phyloP scores from a whole-genome alignment of 1,140 invertebrate genomes.

The Ips typographus region DNA sequence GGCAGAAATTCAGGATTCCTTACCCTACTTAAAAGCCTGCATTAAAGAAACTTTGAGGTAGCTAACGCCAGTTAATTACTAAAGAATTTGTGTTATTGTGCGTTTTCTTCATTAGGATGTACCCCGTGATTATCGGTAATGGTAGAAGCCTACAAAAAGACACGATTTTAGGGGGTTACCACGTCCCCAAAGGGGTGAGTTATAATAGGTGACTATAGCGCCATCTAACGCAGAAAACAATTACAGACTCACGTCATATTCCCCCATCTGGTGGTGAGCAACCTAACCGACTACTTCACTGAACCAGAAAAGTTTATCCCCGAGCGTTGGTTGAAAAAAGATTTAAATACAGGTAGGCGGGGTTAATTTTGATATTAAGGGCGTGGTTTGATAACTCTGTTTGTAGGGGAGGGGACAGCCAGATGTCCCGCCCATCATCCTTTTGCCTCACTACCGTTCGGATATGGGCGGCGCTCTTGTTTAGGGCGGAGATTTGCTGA shows the following conservation, averaged over 20 bases:
- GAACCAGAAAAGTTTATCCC: slow-evolving; percentile 68
- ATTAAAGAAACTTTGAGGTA: slow-evolving; percentile 88
- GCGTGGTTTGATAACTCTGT: too few relatives aligned
- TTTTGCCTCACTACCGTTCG: slow-evolving; percentile 79
- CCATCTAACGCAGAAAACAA: background rate
- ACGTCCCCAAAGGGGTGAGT: slow-evolving; percentile 84
- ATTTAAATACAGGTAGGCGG: background rate
- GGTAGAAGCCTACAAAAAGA: slow-evolving; percentile 78
- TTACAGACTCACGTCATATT: slow-evolving; percentile 78
- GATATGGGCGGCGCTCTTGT: slow-evolving; percentile 80
- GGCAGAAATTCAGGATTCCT: slow-evolving; percentile 64
- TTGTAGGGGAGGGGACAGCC: background rate
- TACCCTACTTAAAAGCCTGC: slow-evolving; percentile 82
- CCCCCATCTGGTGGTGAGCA: slow-evolving; percentile 78
- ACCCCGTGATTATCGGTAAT: slow-evolving; percentile 86
- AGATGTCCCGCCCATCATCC: slow-evolving; percentile 56
- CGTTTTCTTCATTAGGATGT: slow-evolving; percentile 62
- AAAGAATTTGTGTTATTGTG: background rate
- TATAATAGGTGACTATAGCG: background rate
- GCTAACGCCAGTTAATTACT: background rate
- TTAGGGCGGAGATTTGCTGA: slow-evolving; percentile 80
- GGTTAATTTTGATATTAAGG: too few relatives aligned
- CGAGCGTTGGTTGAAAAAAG: slow-evolving; percentile 71
- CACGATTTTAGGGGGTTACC: slow-evolving; percentile 76
- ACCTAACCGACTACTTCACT: slow-evolving; percentile 71